Base-by-base conservation (phyloP, 2,888 invertebrate genomes). In the Galeruca laticollis region DNA sequence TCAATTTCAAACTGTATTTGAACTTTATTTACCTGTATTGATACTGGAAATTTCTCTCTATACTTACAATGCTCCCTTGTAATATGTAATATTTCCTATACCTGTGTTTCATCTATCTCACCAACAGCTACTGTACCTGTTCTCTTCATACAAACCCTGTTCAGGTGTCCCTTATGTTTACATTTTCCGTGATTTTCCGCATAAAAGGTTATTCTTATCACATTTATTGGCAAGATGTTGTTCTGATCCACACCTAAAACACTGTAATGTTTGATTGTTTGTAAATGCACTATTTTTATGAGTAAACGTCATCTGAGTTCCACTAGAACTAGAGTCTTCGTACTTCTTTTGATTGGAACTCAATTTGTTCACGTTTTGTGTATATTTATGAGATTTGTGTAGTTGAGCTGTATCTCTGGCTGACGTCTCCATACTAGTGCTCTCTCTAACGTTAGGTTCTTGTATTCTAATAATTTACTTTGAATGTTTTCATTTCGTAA, bases 391-490 rank as follows among this genome's bases (percentile, higher is more conserved):
- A n/a, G n/a, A n/a, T n/a, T n/a, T n/a, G n/a, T n/a, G n/a, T n/a
- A n/a, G n/a, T n/a, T n/a, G n/a, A n/a, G n/a, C n/a, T n/a, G n/a
- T n/a, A n/a, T n/a, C n/a, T n/a, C n/a, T n/a, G n/a, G n/a, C n/a
- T n/a, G n/a, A n/a, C n/a, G 40, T 40, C 1, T 40, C 40, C 40
- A 40, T 40, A 40, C 40, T 40, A 75, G 21, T 18, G 79, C 79
- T 15, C 56, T 73, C 8, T 74, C 72, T 13, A 76, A 57, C 1
- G 75, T 74, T 62, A 79, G 61, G 26, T 77, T 63, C 47, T 71
- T 74, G 35, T 63, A 69, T 66, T 79, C 77, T 9, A 80, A 64
- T 13, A 79, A 60, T 8, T 79, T 66, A 37, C 70, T 75, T 73
- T 79, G 76, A 9, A 77, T 77, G 60, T 70, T 70, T 40, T 71